phyloP scores from a whole-genome alignment of 2,888 invertebrate species.

The Acrocera orbiculus region DNA sequence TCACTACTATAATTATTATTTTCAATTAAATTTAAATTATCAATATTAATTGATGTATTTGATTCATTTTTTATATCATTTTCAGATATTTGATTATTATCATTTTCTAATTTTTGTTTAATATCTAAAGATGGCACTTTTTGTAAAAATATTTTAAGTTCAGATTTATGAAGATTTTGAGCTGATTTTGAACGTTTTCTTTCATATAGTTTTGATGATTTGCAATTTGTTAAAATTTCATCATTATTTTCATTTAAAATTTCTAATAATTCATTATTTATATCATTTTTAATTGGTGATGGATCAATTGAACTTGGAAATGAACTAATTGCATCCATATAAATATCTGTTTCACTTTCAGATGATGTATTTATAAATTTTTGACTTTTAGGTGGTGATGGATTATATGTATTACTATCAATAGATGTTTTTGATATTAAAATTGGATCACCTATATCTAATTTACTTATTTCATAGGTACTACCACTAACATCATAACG shows the following conservation, averaged over 20 bases:
- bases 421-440: slow-evolving; percentile 29
- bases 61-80: too few species aligned
- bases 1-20: too few species aligned
- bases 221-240: slow-evolving; percentile 1
- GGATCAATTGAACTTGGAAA: slow-evolving; percentile 11
- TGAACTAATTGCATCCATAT: slow-evolving; percentile 24
- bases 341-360: slow-evolving; percentile 26
- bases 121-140: slow-evolving; percentile 25
- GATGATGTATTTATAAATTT: slow-evolving; percentile 14
- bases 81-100: too few species aligned
- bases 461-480: slow-evolving; percentile 23
- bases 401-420: slow-evolving; percentile 13
- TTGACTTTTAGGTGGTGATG: too few species aligned
- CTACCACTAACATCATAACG: slow-evolving; percentile 30
- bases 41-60: too few species aligned
- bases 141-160: slow-evolving; percentile 23
- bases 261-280: not conserved
- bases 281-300: not conserved
- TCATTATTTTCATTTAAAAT: not conserved
- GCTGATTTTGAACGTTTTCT: slow-evolving; percentile 25
- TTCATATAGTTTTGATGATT: slow-evolving; percentile 10
- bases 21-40: too few species aligned
- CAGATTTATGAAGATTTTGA: slow-evolving; percentile 25
- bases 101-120: too few species aligned
- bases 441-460: slow-evolving; percentile 29